Percentiles rank a stretch among this genome's conserved stretches.
phyloP scores from a whole-genome alignment of 1,140 invertebrate genomes.

The Spodoptera litura region DNA sequence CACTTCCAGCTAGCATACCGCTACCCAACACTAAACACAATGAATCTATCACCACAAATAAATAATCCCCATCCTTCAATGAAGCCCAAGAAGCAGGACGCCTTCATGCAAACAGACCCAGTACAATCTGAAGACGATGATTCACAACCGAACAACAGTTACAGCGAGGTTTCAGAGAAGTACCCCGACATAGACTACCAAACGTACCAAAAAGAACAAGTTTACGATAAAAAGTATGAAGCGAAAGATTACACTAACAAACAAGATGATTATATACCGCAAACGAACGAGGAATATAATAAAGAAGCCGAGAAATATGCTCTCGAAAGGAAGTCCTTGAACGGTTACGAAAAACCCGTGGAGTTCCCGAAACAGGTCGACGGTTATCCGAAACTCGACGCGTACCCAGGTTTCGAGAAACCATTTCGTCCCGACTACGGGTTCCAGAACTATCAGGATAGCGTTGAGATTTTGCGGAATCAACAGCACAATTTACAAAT shows the following conservation, averaged over 20 bases:
- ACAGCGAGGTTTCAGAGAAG: constrained; percentile 66
- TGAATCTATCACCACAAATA: constrained; percentile 58
- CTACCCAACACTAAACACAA: constrained; percentile 61
- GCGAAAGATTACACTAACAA: constrained; percentile 74
- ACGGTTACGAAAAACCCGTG: constrained; percentile 64
- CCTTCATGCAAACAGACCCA: constrained; percentile 81
- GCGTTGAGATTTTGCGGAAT: constrained; percentile 71
- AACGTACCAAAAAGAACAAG: constrained; percentile 44
- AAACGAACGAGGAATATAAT: constrained; percentile 79
- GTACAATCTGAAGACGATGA: constrained; percentile 73
- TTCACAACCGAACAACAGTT: constrained; percentile 62
- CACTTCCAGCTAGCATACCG: constrained; percentile 66
- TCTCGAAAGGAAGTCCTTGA: constrained; percentile 70
- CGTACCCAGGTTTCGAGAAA: constrained; percentile 58
- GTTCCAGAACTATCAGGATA: constrained; percentile 67
- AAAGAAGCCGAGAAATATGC: constrained; percentile 80
- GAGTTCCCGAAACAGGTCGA: constrained; percentile 63
- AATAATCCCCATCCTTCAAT: constrained; percentile 10
- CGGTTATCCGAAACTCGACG: constrained; percentile 62
- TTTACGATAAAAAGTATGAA: constrained; percentile 62
- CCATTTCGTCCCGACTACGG: constrained; percentile 54
- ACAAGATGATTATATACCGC: constrained; percentile 73
- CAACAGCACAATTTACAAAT: constrained; percentile 79
- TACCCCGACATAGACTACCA: constrained; percentile 50
- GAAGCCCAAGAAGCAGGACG: constrained; percentile 77